These are phyloP conservation scores for Desmophyllum pertusum DNA, from an alignment of 92 coral and sea anemone genomes.

Conservation along the genomic window DNA sequence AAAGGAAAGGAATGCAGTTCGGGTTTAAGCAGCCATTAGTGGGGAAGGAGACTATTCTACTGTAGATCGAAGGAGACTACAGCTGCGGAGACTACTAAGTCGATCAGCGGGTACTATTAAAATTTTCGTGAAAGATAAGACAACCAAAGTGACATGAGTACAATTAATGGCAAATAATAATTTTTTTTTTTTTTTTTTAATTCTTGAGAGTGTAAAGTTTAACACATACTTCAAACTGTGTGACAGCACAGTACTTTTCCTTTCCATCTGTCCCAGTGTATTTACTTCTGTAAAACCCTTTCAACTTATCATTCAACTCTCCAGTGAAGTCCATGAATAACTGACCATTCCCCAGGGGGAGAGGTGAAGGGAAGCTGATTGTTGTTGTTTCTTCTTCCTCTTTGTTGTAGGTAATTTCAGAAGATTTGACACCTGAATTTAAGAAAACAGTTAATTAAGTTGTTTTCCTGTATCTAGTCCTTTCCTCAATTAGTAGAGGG, in stretches of 20 bases:
- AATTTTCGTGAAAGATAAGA: too few species aligned
- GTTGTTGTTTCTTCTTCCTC: slow-evolving; percentile 93
- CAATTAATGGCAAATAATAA: too few species aligned
- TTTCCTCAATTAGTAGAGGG: too few species aligned
- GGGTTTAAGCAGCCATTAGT: too few species aligned
- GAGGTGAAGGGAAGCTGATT: slow-evolving; percentile 75
- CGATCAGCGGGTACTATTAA: too few species aligned
- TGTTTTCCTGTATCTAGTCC: not conserved
- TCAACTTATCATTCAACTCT: slow-evolving; percentile 96
- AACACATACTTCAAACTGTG: slow-evolving; percentile 90
- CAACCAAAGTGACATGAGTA: too few species aligned
- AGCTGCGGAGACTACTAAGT: too few species aligned
- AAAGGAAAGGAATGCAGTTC: too few species aligned
- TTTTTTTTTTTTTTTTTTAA: too few species aligned
- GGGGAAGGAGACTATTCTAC: too few species aligned
- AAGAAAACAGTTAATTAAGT: not conserved
- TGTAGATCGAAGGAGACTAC: too few species aligned
- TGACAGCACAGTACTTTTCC: slow-evolving; percentile 95
- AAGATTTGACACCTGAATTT: slow-evolving; percentile 47
- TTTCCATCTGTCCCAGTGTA: slow-evolving; percentile 77
- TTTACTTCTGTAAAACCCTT: slow-evolving; percentile 97
- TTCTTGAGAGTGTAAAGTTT: not conserved
- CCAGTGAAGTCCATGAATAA: slow-evolving; percentile 86
- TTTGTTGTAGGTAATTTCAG: slow-evolving; percentile 81
- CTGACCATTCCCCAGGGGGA: slow-evolving; percentile 80